phyloP scores from a whole-genome alignment of 2,113 vertebrate species.

The Odocoileus hemionus region DNA sequence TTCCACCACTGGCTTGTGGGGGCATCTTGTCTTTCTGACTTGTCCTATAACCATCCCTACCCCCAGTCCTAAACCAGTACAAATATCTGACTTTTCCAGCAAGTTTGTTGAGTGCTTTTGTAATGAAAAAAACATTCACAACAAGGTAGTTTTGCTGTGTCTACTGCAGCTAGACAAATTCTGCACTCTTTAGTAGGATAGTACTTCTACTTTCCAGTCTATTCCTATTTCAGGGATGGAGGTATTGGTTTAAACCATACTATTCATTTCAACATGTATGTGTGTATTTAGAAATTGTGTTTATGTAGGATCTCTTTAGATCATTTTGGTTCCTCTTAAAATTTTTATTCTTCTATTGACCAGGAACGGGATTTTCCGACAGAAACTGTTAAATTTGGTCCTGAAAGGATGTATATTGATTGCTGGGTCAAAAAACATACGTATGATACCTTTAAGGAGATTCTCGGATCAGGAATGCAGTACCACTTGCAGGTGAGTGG shows the following conservation, averaged over 20 bases:
- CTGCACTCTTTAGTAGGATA: background rate
- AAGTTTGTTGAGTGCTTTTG: background rate
- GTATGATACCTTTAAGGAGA: conserved; percentile 92
- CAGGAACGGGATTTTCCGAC: conserved; percentile 94
- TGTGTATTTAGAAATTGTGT: background rate
- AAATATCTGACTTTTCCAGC: background rate
- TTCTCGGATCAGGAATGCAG: conserved; percentile 97
- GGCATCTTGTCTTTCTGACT: background rate
- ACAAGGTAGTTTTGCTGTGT: background rate
- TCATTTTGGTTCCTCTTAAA: background rate
- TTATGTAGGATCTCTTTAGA: background rate
- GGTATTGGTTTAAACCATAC: background rate
- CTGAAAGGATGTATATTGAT: conserved; percentile 96
- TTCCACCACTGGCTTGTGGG: background rate
- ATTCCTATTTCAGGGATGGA: background rate
- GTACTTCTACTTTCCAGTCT: background rate
- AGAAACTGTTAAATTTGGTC: conserved; percentile 95
- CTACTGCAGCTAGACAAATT: background rate
- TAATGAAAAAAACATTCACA: background rate
- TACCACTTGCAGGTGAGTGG: conserved; percentile 93
- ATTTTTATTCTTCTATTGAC: background rate
- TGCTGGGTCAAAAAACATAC: conserved; percentile 96
- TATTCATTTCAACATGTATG: background rate
- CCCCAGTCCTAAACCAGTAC: background rate
- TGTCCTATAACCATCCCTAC: background rate